Evolutionary conservation across 2,797 vertebrate species (phyloP).

Genomic region (Pseudochromis fuscus): DNA sequence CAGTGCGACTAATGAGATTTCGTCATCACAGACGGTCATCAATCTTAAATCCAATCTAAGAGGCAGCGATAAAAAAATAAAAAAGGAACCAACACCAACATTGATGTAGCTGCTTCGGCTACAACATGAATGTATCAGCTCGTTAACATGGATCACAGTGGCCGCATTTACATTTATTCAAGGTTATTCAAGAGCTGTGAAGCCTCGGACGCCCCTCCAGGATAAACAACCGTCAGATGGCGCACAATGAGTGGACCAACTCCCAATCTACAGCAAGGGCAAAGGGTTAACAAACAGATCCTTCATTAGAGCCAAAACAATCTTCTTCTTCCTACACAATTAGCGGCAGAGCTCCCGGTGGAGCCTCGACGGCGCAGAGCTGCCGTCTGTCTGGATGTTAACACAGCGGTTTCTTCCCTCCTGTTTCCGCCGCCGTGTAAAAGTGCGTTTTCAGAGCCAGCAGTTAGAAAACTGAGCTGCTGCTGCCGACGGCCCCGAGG

Average conservation of each 20-base stretch:
- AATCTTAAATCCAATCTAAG: slow-evolving; percentile 46
- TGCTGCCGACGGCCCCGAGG: not conserved
- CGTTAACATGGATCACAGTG: not conserved
- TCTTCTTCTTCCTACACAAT: slow-evolving; percentile 70
- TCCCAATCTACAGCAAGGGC: slow-evolving; percentile 57
- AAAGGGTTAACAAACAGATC: slow-evolving; percentile 71
- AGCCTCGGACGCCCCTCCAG: slow-evolving; percentile 14
- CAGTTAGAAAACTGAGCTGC: slow-evolving; percentile 7
- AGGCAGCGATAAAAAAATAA: slow-evolving; percentile 19
- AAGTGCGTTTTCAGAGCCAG: not conserved
- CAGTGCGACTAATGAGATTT: slow-evolving; percentile 37
- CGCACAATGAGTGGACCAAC: slow-evolving; percentile 42
- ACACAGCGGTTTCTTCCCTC: not conserved
- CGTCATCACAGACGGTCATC: not conserved
- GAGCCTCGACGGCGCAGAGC: slow-evolving; percentile 48
- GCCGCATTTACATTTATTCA: slow-evolving; percentile 23
- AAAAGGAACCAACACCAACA: slow-evolving; percentile 8
- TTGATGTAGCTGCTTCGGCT: slow-evolving; percentile 20
- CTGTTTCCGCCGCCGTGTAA: slow-evolving; percentile 14
- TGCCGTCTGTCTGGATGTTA: slow-evolving; percentile 54
- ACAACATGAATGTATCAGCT: slow-evolving; percentile 3
- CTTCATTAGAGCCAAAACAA: slow-evolving; percentile 63
- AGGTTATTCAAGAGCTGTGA: slow-evolving; percentile 32
- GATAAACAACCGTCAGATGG: slow-evolving; percentile 38
- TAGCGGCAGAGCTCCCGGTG: slow-evolving; percentile 64